Conservation (phyloP, 2,888 invertebrate genomes). For the Hydroisotoma schaefferi region DNA sequence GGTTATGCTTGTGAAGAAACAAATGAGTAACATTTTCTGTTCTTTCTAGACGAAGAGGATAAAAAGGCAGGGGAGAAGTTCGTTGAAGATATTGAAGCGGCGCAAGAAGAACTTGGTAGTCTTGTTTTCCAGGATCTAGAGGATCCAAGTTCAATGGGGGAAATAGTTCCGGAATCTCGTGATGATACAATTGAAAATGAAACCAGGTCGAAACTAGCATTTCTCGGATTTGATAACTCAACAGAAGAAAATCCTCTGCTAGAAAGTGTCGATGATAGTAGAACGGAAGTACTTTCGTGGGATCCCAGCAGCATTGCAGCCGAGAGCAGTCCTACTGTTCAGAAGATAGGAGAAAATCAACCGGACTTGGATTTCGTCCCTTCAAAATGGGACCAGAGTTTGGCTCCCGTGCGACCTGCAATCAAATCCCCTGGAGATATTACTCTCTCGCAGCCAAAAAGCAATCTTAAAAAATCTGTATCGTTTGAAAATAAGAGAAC, state of each 20-base stretch:
- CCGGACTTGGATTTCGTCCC: conserved; percentile 45
- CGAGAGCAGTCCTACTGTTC: too few species aligned
- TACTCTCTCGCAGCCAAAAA: conserved; percentile 11
- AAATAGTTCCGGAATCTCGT: conserved; percentile 26
- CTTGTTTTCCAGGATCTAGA: conserved; percentile 45
- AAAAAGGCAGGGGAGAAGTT: conserved; percentile 28
- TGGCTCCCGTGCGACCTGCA: conserved; percentile 42
- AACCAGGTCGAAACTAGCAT: neutral
- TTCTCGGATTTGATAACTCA: conserved; percentile 21
- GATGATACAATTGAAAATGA: conserved; percentile 14
- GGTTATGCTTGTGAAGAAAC: neutral
- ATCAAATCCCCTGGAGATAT: conserved; percentile 46
- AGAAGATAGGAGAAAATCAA: too few species aligned
- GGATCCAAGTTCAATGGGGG: conserved; percentile 20
- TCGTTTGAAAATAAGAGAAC: conserved; percentile 46
- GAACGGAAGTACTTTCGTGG: neutral
- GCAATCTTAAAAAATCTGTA: conserved; percentile 44
- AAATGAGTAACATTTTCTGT: neutral
- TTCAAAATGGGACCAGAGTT: conserved; percentile 47
- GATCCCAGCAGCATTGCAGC: too few species aligned
- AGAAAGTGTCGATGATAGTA: conserved; percentile 13
- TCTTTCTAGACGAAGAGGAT: conserved; percentile 13
- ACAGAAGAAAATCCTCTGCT: too few species aligned
- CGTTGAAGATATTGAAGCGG: conserved; percentile 38
- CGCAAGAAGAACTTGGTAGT: conserved; percentile 41